These are phyloP conservation scores for Aspidiotus destructor DNA, from an alignment of 2,888 invertebrate genomes.

Conservation along the genomic window DNA sequence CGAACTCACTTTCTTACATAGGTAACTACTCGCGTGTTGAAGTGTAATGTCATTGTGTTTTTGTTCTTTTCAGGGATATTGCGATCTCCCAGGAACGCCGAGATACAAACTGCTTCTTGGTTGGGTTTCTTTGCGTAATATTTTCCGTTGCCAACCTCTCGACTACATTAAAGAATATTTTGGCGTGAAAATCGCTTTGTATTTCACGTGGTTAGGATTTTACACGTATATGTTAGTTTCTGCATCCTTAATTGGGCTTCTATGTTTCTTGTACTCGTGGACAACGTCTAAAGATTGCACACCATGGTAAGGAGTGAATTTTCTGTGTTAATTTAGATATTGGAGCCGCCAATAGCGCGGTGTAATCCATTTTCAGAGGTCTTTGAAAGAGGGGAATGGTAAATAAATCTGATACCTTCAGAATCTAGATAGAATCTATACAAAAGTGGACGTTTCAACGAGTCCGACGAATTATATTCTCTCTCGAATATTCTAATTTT, in stretches of 20 bases:
- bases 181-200: slow-evolving; percentile 51
- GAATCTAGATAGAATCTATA: too few species aligned
- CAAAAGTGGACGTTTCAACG: too few species aligned
- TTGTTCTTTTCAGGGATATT: slow-evolving; percentile 40
- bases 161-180: slow-evolving; percentile 51
- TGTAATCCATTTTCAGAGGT: too few species aligned
- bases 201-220: slow-evolving; percentile 53
- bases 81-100: slow-evolving; percentile 38
- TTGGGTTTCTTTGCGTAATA: slow-evolving; percentile 49
- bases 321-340: background rate
- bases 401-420: too few species aligned
- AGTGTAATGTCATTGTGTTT: slow-evolving; percentile 3
- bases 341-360: too few species aligned
- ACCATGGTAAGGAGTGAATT: slow-evolving; percentile 18
- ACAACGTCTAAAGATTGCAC: slow-evolving; percentile 10
- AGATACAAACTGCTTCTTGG: slow-evolving; percentile 47
- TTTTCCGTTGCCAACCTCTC: slow-evolving; percentile 50
- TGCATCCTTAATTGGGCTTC: slow-evolving; percentile 47
- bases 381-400: too few species aligned
- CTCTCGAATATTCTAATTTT: too few species aligned
- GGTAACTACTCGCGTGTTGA: background rate
- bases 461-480: too few species aligned
- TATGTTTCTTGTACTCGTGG: slow-evolving; percentile 26
- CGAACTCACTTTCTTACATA: background rate
- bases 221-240: slow-evolving; percentile 51